Evolutionary conservation across 2,113 vertebrate genomes (phyloP).

Genomic region (Neolamprologus cancellatus): DNA sequence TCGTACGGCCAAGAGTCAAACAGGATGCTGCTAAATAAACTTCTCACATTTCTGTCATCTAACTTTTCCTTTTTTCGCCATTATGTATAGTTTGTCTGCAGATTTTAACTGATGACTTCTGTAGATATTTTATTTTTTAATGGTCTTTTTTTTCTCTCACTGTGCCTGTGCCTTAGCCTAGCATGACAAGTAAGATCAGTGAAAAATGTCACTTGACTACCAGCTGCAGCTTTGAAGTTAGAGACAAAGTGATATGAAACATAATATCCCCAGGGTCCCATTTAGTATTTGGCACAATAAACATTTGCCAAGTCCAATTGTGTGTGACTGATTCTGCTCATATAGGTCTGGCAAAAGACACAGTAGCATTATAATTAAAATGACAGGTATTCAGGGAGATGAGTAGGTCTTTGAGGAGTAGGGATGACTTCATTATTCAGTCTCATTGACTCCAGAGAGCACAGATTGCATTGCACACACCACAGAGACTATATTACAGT

Average conservation of each 20-base stretch:
- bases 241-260: slow-evolving; percentile 52
- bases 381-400: slow-evolving; percentile 33
- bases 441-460: neutral
- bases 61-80: neutral
- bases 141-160: neutral
- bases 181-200: neutral
- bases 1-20: slow-evolving; percentile 21
- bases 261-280: slow-evolving; percentile 60
- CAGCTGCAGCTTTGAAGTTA: slow-evolving; percentile 60
- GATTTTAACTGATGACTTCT: slow-evolving; percentile 41
- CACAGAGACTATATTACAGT: neutral
- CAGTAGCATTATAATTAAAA: slow-evolving; percentile 49
- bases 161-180: neutral
- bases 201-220: slow-evolving; percentile 35
- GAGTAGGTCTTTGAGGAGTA: neutral
- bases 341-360: slow-evolving; percentile 44
- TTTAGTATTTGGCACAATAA: slow-evolving; percentile 68
- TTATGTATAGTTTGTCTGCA: slow-evolving; percentile 40
- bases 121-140: neutral
- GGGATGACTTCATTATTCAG: slow-evolving; percentile 40
- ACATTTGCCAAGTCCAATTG: slow-evolving; percentile 62
- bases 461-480: neutral
- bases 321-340: slow-evolving; percentile 48
- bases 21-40: slow-evolving; percentile 39
- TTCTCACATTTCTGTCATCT: slow-evolving; percentile 48